Base-by-base conservation (phyloP, 2,888 invertebrate genomes). In the Parochlus steinenii region DNA sequence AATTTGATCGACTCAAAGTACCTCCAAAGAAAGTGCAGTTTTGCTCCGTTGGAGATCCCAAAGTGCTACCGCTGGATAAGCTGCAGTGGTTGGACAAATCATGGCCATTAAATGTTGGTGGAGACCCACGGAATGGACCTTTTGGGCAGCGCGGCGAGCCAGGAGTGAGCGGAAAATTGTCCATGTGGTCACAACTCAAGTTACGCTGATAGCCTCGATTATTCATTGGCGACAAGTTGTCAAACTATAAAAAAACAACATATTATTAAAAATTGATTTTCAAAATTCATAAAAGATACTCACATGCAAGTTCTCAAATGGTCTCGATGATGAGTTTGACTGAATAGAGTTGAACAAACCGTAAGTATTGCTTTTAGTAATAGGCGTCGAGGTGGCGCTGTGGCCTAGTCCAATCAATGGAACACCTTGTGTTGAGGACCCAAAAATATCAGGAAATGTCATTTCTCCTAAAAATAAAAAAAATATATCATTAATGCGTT, bases 181-280 rank as follows among this genome's bases (percentile, higher is more conserved):
- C 34, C 15, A 28, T 33, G 51, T 55, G 55, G 52, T 57, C 57
- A 55, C 55, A 57, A 52, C 54, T 57, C 48, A 57, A 50, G 49
- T 56, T 57, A 52, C 56, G 54, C 56, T 56, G 57, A 50, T 56
- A 54, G 47, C 52, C 54, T 52, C 34, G 34, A 28, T 28, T n/a
- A n/a, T 55, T 55, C 49, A 56, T 51, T 49, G 56, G 55, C 51
- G 54, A 54, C 55, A 56, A 52, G 51, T 54, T 56, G 47, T 57
- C 57, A 54, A 57, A 57, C 57, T 57, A 47, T 47, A 48, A 17
- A 14, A 12, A 26, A 26, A 8, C 8, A 17, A 25, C 16, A 24
- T 4, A 34, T 34, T 28, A 28, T 34, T 34, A 34, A 28, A 25
- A 28, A 11, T 5, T 8, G 16, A n/a, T 14, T 11, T n/a, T 11